Percentiles rank a stretch among this genome's conserved stretches.
These are phyloP conservation scores for Melanotaenia parkinsoni DNA, from an alignment of 2,797 vertebrate genomes.

Conservation along the genomic window DNA sequence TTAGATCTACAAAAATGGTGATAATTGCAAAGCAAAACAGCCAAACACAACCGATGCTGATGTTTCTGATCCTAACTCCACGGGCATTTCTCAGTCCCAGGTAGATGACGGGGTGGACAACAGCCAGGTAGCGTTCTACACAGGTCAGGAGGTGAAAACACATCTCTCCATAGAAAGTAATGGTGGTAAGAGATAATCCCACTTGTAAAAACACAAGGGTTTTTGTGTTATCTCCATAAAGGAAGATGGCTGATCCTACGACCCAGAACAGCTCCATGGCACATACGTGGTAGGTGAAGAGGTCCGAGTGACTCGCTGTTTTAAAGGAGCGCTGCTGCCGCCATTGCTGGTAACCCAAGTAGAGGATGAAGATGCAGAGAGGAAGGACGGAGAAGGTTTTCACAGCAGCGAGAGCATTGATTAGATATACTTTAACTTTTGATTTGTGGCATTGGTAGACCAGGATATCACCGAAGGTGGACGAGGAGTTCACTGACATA, in stretches of 20 bases:
- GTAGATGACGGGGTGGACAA: slow-evolving; percentile 48
- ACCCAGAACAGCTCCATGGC: neutral
- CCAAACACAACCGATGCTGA: slow-evolving; percentile 12
- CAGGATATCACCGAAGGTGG: neutral
- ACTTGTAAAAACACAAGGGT: accelerated
- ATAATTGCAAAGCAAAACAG: neutral
- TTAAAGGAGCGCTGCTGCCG: neutral
- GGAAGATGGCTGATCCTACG: neutral
- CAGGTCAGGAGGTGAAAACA: slow-evolving; percentile 22
- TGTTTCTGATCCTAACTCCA: slow-evolving; percentile 22
- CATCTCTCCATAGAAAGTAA: neutral
- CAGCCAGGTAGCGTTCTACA: slow-evolving; percentile 49
- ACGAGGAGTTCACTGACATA: slow-evolving; percentile 9
- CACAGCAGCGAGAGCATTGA: neutral
- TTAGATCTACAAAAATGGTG: accelerated
- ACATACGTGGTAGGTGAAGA: slow-evolving; percentile 31
- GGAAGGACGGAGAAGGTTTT: slow-evolving; percentile 10
- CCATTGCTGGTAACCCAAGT: slow-evolving; percentile 18
- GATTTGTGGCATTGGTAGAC: neutral
- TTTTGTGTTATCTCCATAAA: neutral
- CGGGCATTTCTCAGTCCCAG: neutral
- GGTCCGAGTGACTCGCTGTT: slow-evolving; percentile 8
- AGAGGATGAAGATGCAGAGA: slow-evolving; percentile 9
- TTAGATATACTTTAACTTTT: neutral
- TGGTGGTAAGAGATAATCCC: accelerated